Conservation (phyloP, 2,888 invertebrate species). For the Allygus modestus region DNA sequence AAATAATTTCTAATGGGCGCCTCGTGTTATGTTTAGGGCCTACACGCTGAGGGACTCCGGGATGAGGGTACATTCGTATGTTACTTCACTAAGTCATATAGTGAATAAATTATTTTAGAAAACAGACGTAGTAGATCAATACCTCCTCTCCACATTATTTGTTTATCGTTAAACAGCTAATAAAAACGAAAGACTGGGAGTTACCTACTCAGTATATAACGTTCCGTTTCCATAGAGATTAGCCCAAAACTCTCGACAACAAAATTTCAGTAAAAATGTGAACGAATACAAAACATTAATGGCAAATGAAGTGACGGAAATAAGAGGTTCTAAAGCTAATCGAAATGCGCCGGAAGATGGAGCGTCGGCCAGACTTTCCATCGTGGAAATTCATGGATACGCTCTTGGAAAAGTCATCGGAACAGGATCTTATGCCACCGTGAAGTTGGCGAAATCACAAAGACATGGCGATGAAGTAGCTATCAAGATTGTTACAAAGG, state of each 20-base stretch:
- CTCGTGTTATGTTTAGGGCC: no score
- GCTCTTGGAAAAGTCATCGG: slow-evolving; percentile 86
- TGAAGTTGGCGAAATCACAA: slow-evolving; percentile 79
- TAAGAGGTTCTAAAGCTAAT: neutral
- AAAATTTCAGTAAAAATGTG: slow-evolving; percentile 9
- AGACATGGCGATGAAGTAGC: slow-evolving; percentile 86
- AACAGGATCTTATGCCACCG: slow-evolving; percentile 90
- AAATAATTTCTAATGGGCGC: no score
- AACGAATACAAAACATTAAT: neutral
- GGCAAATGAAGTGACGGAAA: neutral
- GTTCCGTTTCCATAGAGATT: slow-evolving; percentile 12
- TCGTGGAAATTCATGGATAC: slow-evolving; percentile 88
- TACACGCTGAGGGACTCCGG: no score
- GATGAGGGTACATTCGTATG: no score
- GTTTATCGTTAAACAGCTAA: no score
- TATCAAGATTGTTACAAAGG: slow-evolving; percentile 90
- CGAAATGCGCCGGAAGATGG: slow-evolving; percentile 9
- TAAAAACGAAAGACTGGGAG: no score
- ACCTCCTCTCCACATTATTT: no score
- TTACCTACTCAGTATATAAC: no score
- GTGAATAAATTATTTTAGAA: no score
- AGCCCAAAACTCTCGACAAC: neutral
- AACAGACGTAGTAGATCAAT: no score
- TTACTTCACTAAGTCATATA: no score
- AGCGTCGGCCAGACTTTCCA: slow-evolving; percentile 75